Base-by-base conservation (phyloP, 2,888 invertebrate species). In the Diplolepis rosae region DNA sequence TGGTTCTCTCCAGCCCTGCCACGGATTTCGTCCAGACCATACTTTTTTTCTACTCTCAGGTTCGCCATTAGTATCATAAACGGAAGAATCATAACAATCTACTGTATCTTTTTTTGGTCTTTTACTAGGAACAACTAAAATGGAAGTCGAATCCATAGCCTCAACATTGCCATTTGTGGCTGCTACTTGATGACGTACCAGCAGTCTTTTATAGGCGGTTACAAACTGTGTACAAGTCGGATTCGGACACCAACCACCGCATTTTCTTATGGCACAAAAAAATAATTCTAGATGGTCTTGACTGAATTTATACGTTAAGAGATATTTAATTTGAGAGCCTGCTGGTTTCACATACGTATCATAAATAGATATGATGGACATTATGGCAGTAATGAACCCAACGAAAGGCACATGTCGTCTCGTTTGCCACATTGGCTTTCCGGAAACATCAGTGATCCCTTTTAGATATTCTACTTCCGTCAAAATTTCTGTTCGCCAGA, bases 261-360 rank as follows among this genome's bases (percentile, higher is more conserved):
- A 32, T 45, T 56, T 52, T 65, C 74, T 13, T 11, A 74, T 68
- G 0, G 66, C 74, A 54, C 74, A n/a, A 74, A 48, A 74, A 72
- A 65, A 75, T 35, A 11, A 69, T 32, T 66, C 69, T 66, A 75
- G 28, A 27, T 75, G 75, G 45, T 75, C 75, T 32, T 75, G 75
- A 42, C 75, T 75, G 0, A 72, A 24, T 50, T 75, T 75, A 24
- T 75, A 75, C 0, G 75, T 75, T 0, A 69, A 18, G 0, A 72
- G 22, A 54, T 75, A 70, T 11, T 69, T 61, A 0, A 69, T 9
- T 42, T 74, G 32, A 66, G 75, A 69, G 13, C n/a, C 22, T 6
- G 6, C 22, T 11, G 69, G 61, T 27, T 72, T 72, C n/a, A 72
- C 72, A 30, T 61, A 69, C 9, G 4, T 6, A 28, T 69, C 67